These are phyloP conservation scores for Trichogramma pretiosum DNA, from an alignment of 1,140 invertebrate species.

Conservation along the genomic window DNA sequence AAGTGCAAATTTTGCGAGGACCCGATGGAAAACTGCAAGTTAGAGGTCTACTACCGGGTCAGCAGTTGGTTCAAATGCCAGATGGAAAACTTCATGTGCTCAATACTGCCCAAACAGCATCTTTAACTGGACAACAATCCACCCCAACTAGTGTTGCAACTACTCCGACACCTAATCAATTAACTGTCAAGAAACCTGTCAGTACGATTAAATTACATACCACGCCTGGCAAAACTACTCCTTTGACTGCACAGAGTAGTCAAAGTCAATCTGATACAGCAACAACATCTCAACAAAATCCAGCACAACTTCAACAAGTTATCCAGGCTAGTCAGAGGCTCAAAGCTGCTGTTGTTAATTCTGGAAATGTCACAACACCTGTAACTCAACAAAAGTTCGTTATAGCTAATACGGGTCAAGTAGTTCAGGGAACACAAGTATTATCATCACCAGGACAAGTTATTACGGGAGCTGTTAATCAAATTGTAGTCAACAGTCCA, in stretches of 20 bases:
- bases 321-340: conserved; percentile 27
- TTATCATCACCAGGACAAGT: conserved; percentile 39
- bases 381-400: conserved; percentile 32
- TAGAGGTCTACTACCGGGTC: conserved; percentile 82
- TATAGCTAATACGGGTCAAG: conserved; percentile 38
- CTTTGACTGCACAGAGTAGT: conserved; percentile 24
- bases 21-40: conserved; percentile 88
- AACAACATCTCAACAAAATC: conserved; percentile 17
- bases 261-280: conserved; percentile 20
- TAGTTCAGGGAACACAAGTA: conserved; percentile 42
- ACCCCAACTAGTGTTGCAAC: conserved; percentile 20
- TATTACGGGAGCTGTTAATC: conserved; percentile 44
- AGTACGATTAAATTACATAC: no score
- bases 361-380: conserved; percentile 12
- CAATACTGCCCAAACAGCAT: conserved; percentile 47
- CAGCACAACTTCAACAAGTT: conserved; percentile 31
- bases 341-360: conserved; percentile 24
- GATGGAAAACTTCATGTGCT: conserved; percentile 89
- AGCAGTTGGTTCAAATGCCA: conserved; percentile 84
- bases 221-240: conserved; percentile 25
- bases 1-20: conserved; percentile 82
- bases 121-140: no score
- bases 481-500: conserved; percentile 68
- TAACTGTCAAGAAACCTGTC: no score
- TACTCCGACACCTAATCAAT: conserved; percentile 21